These are phyloP conservation scores for Poecilobothrus nobilitatus DNA, from an alignment of 2,888 invertebrate genomes.

Conservation along the genomic window DNA sequence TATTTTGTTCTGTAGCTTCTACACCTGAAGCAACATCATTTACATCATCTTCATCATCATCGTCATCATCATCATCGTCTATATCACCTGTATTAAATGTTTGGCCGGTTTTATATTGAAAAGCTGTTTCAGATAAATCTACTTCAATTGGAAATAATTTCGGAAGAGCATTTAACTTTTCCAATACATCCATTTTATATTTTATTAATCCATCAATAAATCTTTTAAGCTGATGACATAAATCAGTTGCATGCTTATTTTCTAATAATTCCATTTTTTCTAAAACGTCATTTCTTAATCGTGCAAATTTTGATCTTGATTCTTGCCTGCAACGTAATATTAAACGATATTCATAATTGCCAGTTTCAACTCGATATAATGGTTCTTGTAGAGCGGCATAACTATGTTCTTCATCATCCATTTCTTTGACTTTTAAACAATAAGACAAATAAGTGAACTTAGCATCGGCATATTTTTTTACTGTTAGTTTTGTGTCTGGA, in stretches of 20 bases:
- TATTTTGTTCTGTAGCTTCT: not conserved
- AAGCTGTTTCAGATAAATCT: constrained; percentile 83
- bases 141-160: constrained; percentile 92
- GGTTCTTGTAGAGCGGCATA: constrained; percentile 91
- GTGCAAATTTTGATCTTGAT: constrained; percentile 76
- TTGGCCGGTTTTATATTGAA: constrained; percentile 72
- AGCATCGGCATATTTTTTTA: constrained; percentile 95
- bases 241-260: constrained; percentile 95
- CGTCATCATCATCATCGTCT: constrained; percentile 19
- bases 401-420: constrained; percentile 98
- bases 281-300: constrained; percentile 79
- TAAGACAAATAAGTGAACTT: constrained; percentile 99
- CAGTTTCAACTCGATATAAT: constrained; percentile 94
- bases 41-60: constrained; percentile 21
- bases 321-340: constrained; percentile 93
- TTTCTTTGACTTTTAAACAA: constrained; percentile 97
- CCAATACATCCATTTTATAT: constrained; percentile 59
- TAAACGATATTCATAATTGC: constrained; percentile 97
- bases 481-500: constrained; percentile 94
- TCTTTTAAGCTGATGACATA: constrained; percentile 74
- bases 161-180: constrained; percentile 63
- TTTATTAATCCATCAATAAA: constrained; percentile 77
- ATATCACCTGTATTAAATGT: constrained; percentile 32
- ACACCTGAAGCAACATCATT: constrained; percentile 14
- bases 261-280: constrained; percentile 96